Percentiles rank a stretch among this genome's conserved stretches.
Evolutionary conservation across 2,797 vertebrate species (phyloP).

Genomic region (Dallia pectoralis): DNA sequence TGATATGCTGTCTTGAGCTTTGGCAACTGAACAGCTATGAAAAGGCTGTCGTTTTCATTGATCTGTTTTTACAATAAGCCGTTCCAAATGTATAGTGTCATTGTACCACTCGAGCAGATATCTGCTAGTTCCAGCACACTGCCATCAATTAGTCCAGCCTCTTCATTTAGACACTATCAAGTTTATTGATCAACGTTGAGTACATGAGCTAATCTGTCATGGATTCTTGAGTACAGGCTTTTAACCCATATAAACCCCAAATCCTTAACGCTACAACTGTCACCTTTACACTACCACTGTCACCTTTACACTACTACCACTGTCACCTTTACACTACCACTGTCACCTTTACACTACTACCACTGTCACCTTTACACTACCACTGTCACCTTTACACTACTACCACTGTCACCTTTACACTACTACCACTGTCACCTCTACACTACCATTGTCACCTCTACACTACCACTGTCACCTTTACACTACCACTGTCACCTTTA

Average conservation of each 20-base stretch:
- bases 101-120: neutral
- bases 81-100: neutral
- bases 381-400: neutral
- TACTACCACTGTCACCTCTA: neutral
- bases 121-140: neutral
- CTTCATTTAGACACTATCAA: constrained; percentile 61
- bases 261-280: neutral
- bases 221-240: neutral
- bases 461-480: neutral
- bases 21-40: neutral
- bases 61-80: neutral
- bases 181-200: constrained; percentile 51
- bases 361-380: neutral
- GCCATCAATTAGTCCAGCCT: constrained; percentile 7
- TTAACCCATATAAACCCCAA: neutral
- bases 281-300: neutral
- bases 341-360: neutral
- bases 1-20: neutral
- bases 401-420: neutral
- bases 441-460: neutral
- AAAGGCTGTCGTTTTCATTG: neutral
- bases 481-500: too few relatives aligned
- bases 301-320: neutral
- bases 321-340: neutral
- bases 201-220: constrained; percentile 24